Conservation (phyloP, 2,888 invertebrate genomes). For the Aspidiotus rigidus region DNA sequence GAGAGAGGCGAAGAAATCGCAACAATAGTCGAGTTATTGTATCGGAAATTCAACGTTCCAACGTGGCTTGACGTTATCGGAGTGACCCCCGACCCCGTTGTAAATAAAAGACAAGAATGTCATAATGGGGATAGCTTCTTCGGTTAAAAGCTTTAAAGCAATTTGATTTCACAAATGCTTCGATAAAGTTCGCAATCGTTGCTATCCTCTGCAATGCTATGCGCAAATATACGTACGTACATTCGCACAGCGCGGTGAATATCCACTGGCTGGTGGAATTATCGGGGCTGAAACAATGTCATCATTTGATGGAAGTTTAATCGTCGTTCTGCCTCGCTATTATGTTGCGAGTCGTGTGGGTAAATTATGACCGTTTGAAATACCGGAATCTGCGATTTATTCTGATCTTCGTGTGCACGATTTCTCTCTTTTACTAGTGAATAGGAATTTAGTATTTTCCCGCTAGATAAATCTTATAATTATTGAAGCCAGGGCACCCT, state of each 20-base stretch:
- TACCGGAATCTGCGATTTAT: too few species aligned
- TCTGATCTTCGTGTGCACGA: too few species aligned
- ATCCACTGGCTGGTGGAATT: constrained; percentile 3
- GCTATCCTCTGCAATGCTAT: not conserved
- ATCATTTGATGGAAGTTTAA: constrained; percentile 25
- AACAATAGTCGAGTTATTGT: constrained; percentile 34
- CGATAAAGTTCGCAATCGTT: constrained; percentile 29
- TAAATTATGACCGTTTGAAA: too few species aligned
- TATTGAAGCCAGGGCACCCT: too few species aligned
- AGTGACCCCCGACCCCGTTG: constrained; percentile 32
- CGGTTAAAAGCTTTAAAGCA: constrained; percentile 33
- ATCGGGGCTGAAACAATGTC: constrained; percentile 13
- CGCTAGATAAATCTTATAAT: too few species aligned
- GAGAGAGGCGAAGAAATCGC: constrained; percentile 25
- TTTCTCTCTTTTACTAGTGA: too few species aligned
- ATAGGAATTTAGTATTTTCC: too few species aligned
- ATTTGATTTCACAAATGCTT: constrained; percentile 32
- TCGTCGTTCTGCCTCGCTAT: not conserved
- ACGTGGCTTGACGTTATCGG: constrained; percentile 7
- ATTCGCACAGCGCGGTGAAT: not conserved
- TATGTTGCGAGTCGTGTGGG: not conserved
- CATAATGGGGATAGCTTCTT: constrained; percentile 30
- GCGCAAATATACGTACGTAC: not conserved
- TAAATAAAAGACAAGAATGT: constrained; percentile 32
- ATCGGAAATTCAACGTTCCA: constrained; percentile 18